Base-by-base conservation (phyloP, 2,888 invertebrate genomes). In the Melanophora roralis region DNA sequence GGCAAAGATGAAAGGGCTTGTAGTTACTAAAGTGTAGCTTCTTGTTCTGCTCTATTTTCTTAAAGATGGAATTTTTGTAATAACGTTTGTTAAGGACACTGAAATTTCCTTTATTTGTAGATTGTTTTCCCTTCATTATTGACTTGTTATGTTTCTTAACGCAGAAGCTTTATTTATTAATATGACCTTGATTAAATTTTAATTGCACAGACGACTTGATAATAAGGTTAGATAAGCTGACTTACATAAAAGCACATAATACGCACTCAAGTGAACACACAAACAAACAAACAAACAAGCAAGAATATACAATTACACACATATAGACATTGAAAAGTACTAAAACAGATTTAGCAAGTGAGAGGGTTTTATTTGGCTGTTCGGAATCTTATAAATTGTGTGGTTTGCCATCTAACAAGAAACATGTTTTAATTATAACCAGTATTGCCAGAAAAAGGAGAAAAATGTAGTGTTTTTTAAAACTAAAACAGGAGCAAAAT, bases 181-280 rank as follows among this genome's bases (percentile, higher is more conserved):
- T 43, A 23, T 16, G 34, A 36, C 65, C 36, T 60, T 72, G 60
- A 12, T 36, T 45, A 19, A 59, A 62, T 53, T 69, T 72, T 65
- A 72, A 72, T 67, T 67, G 60, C 60, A 51, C 16, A 60, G 38
- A 67, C 69, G 59, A 34, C 36, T 64, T 62, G 14, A 43, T 53
- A 45, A 72, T 40, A 45, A 55, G 14, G 12, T 60, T 51, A 51
- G 27, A 27, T 38, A 36, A 49, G 34, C 32, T 14, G 16, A 38
- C 7, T 32, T 21, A 11, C 14, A 43, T 3, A 16, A 43, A 19
- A n/a, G n/a, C 21, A 21, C 21, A 16, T 16, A 45, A 9, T 4
- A 14, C 21, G 12, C 9, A 6, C 27, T 27, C 3, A 27, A 3
- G 27, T 27, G 27, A 19, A n/a, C 11, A 45, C 14, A 19, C 45